These are phyloP conservation scores for Germaria angustata DNA, from an alignment of 2,888 invertebrate genomes.

Conservation along the genomic window DNA sequence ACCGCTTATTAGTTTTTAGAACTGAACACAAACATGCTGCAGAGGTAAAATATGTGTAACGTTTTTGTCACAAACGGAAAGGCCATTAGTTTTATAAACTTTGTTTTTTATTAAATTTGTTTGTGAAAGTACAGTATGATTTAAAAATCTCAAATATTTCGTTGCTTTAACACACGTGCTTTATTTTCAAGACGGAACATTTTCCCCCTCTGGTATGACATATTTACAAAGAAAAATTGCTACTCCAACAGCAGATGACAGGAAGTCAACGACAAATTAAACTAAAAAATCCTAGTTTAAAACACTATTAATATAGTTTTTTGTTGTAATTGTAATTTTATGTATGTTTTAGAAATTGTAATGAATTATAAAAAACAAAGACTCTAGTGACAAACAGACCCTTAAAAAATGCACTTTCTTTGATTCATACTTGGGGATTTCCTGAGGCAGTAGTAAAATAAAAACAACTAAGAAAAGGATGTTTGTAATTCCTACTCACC, in stretches of 20 bases:
- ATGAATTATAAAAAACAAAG: slow-evolving; percentile 54
- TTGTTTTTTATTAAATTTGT: no score
- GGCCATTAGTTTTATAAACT: no score
- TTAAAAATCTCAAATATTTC: background rate
- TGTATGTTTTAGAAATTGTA: slow-evolving; percentile 59
- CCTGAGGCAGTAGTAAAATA: background rate
- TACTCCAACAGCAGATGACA: slow-evolving; percentile 73
- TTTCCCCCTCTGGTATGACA: background rate
- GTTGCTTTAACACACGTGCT: slow-evolving; percentile 34
- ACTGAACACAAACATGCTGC: no score
- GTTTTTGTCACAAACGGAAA: no score
- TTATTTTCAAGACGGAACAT: background rate
- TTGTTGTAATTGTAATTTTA: slow-evolving; percentile 59
- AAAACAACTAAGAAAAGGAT: slow-evolving; percentile 36
- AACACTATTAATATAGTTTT: slow-evolving; percentile 23
- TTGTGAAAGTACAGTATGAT: background rate
- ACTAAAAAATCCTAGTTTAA: slow-evolving; percentile 41
- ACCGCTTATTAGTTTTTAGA: no score
- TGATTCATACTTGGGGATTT: background rate
- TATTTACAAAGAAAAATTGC: slow-evolving; percentile 66
- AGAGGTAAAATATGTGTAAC: no score
- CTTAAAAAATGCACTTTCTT: background rate
- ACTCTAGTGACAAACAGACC: slow-evolving; percentile 55
- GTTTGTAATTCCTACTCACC: slow-evolving; percentile 46
- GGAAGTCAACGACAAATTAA: slow-evolving; percentile 75